Conservation (phyloP, 2,113 vertebrate genomes). For the Bungarus multicinctus region DNA sequence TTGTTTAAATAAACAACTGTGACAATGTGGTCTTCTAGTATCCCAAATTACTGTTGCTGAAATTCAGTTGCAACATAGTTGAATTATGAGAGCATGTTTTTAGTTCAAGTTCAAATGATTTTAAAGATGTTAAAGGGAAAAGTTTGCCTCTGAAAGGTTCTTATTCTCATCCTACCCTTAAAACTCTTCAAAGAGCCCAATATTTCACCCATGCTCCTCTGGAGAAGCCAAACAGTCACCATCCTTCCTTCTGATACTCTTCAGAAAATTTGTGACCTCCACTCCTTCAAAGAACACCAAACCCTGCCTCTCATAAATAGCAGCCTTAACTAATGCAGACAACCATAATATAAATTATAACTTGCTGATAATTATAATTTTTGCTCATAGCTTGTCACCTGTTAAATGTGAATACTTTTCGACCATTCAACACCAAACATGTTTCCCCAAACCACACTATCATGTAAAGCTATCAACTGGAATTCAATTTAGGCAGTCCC, state of each 20-base stretch:
- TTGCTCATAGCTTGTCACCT: not conserved
- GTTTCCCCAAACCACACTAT: not conserved
- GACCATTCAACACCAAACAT: not conserved
- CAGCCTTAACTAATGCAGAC: not conserved
- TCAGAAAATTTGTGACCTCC: not conserved
- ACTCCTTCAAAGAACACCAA: not conserved
- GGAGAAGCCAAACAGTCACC: not conserved
- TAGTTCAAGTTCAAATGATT: not conserved
- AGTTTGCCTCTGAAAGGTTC: not conserved
- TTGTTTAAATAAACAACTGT: not conserved
- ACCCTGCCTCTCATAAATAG: not conserved
- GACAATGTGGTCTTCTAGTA: not conserved
- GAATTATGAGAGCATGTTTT: not conserved
- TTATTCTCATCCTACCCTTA: not conserved
- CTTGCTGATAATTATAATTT: not conserved
- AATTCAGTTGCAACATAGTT: not conserved
- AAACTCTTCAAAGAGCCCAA: not conserved
- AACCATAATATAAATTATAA: not conserved
- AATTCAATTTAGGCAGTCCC: not conserved
- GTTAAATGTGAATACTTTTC: not conserved
- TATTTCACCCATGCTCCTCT: not conserved
- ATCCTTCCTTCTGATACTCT: not conserved
- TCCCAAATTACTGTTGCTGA: not conserved
- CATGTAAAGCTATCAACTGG: not conserved
- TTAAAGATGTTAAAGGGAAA: not conserved